Evolutionary conservation across 2,113 vertebrate genomes (phyloP).

Genomic region (Petaurus breviceps): DNA sequence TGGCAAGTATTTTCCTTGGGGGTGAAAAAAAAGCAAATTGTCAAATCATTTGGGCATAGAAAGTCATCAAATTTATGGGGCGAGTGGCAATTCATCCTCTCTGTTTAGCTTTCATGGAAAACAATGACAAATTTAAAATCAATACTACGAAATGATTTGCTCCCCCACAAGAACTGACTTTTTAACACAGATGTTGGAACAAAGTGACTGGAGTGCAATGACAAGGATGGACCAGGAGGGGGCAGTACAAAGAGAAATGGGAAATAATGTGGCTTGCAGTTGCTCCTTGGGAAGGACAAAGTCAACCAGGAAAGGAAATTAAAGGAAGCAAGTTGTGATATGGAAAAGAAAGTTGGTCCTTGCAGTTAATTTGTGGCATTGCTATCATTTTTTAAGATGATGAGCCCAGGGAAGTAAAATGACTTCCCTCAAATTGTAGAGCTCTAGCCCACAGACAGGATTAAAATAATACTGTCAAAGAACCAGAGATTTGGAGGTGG

Average conservation of each 20-base stretch:
- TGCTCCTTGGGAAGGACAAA: not conserved
- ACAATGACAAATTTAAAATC: constrained; percentile 77
- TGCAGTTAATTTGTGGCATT: not conserved
- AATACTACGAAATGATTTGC: constrained; percentile 73
- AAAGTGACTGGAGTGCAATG: constrained; percentile 16
- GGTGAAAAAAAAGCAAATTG: constrained; percentile 70
- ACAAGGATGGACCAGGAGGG: constrained; percentile 28
- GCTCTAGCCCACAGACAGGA: not conserved
- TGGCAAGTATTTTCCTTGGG: constrained; percentile 63
- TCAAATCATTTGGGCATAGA: constrained; percentile 76
- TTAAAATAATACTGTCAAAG: not conserved
- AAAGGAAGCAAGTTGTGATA: not conserved
- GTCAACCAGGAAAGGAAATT: not conserved
- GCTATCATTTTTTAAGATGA: not conserved
- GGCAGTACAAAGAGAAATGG: constrained; percentile 32
- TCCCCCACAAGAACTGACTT: constrained; percentile 69
- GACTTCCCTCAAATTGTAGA: not conserved
- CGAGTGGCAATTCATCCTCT: constrained; percentile 75
- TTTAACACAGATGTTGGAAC: constrained; percentile 5
- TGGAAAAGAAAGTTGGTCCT: not conserved
- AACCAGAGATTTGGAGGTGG: not conserved
- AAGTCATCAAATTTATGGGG: constrained; percentile 77
- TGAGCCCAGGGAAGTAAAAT: not conserved
- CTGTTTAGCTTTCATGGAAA: constrained; percentile 72
- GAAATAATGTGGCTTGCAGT: not conserved